phyloP scores from a whole-genome alignment of 2,113 vertebrate genomes.

The Hippocampus barbouri region DNA sequence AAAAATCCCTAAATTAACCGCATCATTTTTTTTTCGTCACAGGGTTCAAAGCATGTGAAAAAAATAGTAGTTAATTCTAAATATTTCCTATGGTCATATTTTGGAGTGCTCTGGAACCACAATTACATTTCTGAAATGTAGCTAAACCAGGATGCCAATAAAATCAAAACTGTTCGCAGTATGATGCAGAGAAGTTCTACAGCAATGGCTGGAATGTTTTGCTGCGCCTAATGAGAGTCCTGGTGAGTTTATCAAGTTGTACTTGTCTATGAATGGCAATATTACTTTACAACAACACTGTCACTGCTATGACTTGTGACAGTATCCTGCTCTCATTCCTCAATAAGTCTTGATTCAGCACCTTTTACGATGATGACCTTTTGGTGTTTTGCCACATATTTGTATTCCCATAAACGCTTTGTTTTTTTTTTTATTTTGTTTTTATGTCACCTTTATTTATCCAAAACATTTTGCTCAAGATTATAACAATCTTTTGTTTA shows the following conservation, averaged over 20 bases:
- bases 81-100: neutral
- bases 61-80: too few species aligned
- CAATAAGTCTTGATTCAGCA: neutral
- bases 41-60: too few species aligned
- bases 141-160: neutral
- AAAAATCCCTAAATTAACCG: too few species aligned
- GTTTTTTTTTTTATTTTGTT: neutral
- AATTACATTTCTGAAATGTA: neutral
- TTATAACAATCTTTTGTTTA: too few species aligned
- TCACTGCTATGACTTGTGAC: neutral
- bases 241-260: neutral
- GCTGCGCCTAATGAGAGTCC: neutral
- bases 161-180: neutral
- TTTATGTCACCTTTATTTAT: too few species aligned
- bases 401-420: constrained; percentile 10
- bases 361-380: constrained; percentile 14
- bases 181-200: neutral
- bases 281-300: too few species aligned
- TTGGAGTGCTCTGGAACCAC: neutral
- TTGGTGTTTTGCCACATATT: constrained; percentile 31
- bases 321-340: neutral
- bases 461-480: too few species aligned
- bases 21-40: too few species aligned
- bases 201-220: neutral
- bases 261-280: neutral